Evolutionary conservation across 1,140 invertebrate species (phyloP), one percentile per base, ranked within the genome.

Genomic region (Drosophila sechellia): DNA sequence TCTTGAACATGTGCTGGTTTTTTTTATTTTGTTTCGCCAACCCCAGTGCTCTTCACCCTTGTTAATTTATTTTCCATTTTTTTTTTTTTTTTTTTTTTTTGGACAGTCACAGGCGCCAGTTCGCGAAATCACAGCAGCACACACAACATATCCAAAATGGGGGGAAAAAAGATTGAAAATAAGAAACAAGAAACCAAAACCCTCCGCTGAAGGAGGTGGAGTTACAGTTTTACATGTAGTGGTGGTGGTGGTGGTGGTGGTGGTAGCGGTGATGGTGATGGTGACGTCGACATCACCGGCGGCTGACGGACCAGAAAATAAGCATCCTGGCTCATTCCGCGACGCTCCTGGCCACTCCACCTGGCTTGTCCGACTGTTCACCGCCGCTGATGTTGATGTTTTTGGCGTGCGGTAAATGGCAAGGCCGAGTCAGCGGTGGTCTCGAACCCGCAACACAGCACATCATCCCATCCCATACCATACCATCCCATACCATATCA

Each of bases 291-390:
- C 72, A 65, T 77, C 78, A 79, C 81, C 77, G 83, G 84, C 84
- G 84, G 76, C 83, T 87, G 83, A 87, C 83, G 83, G 83, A 87
- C 83, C 83, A 87, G 83, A 87, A 87, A 87, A 87, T 87, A 87
- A 87, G 83, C 83, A 60, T 57, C 17, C 72, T 48, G 20, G 17
- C 68, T 22, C 42, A 61, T 17, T 25, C 69, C 66, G 11, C 1
- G 12, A 27, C n/a, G 15, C 17, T 35, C 13, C 10, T 25, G 25
- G n/a, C 35, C 35, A 58, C 37, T 59, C 39, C 54, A 61, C 59
- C 58, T 57, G 53, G 15, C 5, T 5, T 54, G 48, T 61, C 43
- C 71, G 39, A 20, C 65, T 46, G 37, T 35, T 69, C 27, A 5
- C 25, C 48, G n/a, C 12, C 63, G 43, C 42, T 37, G 31, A 57